Base-by-base conservation (phyloP, 23 tunicate species). In the Trididemnum nubilum region DNA sequence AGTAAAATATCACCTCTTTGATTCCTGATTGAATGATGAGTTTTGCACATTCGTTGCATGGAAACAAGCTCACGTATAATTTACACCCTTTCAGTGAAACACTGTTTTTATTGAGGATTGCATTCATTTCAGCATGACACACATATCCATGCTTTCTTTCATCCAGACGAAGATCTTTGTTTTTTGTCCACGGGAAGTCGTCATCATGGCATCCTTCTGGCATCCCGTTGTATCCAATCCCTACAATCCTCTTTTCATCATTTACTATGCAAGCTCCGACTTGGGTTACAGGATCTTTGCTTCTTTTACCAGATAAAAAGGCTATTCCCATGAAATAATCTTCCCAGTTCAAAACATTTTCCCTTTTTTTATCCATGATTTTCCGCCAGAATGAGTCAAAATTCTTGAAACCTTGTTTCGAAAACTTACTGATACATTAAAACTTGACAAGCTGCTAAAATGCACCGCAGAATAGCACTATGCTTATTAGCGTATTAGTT, bases 291-390 rank as follows among this genome's bases (percentile, higher is more conserved):
- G 38, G 75, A 31, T 28, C 75, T 70, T 30, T 4, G 38, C 75
- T 70, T 32, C 37, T 70, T 70, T 70, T 31, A 27, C 37, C 75
- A 7, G 36, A 18, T 3, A 26, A 9, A 2, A 70, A n/a, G 5
- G 75, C 75, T 32, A 70, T 15, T 4, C 37, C 75, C 38, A 70
- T 70, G n/a, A 28, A 70, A 70, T 70, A 70, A 28, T 70, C 37
- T 4, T 70, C 38, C 75, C 75, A 70, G n/a, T 19, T n/a, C 9
- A 64, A 12, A 24, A 12, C 19, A 26, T 64, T 26, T 64, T 64
- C 71, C n/a, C 71, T 23, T n/a, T 26, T 64, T 26, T n/a, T 15
- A 18, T 49, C 57, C 57, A 49, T 9, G n/a, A n/a, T n/a, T n/a
- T n/a, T n/a, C n/a, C n/a, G n/a, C n/a, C n/a, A n/a, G n/a, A n/a